Evolutionary conservation across 2,888 invertebrate species (phyloP).

Genomic region (Fragum fragum): DNA sequence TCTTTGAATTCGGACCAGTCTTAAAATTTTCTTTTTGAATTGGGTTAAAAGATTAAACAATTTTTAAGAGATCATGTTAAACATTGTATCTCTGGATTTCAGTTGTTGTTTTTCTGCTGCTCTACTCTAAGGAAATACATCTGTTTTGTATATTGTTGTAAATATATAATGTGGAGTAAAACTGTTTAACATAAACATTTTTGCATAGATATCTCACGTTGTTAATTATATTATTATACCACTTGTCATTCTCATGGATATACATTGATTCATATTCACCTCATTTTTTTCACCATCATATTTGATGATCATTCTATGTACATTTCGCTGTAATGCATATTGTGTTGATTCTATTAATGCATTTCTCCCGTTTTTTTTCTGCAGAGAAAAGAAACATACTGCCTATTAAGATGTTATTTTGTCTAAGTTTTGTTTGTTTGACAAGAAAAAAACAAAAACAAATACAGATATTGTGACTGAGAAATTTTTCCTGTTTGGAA

Average conservation of each 20-base stretch:
- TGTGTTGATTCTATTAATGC: conserved; percentile 55
- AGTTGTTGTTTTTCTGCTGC: too few relatives aligned
- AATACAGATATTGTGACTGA: conserved; percentile 24
- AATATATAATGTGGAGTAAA: conserved; percentile 49
- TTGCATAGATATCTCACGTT: conserved; percentile 44
- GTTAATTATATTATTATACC: conserved; percentile 37
- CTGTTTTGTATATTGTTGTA: conserved; percentile 47
- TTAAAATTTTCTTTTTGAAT: too few relatives aligned
- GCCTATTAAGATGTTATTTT: conserved; percentile 58
- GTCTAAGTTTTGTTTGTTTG: conserved; percentile 48
- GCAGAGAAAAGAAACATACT: conserved; percentile 40
- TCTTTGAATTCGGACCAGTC: too few relatives aligned
- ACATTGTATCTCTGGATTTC: too few relatives aligned
- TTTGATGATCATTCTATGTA: neutral
- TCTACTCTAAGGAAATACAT: too few relatives aligned
- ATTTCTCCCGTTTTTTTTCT: conserved; percentile 35
- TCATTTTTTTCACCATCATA: conserved; percentile 41
- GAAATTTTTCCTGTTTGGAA: conserved; percentile 4
- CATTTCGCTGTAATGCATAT: conserved; percentile 43
- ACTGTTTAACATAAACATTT: conserved; percentile 38
- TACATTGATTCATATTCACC: conserved; percentile 32
- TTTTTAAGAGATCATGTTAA: too few relatives aligned
- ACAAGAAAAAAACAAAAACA: neutral
- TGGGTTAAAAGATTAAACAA: too few relatives aligned
- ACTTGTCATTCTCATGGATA: conserved; percentile 39